Conservation (phyloP, 2,797 vertebrate genomes). For the Poeciliopsis presidionis region DNA sequence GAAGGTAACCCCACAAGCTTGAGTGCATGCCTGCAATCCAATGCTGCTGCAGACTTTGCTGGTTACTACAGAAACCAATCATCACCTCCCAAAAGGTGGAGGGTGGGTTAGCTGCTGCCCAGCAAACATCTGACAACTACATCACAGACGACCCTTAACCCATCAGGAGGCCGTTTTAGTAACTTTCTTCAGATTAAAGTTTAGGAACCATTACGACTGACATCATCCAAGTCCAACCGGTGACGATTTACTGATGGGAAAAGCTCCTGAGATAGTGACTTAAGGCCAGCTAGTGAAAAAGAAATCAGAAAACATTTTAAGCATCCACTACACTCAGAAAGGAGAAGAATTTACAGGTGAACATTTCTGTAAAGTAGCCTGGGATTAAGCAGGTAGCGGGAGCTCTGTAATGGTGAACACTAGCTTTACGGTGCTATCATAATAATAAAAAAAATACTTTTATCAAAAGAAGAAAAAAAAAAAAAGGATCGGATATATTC, state of each 20-base stretch:
- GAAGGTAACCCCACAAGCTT: background rate
- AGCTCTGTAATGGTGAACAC: conserved; percentile 23
- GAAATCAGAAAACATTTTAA: conserved; percentile 31
- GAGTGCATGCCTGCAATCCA: background rate
- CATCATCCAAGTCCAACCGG: conserved; percentile 19
- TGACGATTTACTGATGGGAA: conserved; percentile 52
- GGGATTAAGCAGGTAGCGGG: conserved; percentile 37
- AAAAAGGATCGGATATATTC: conserved; percentile 52
- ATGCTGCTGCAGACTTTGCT: background rate
- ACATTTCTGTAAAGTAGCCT: conserved; percentile 28
- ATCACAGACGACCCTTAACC: background rate
- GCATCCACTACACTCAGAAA: conserved; percentile 37
- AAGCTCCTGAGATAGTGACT: conserved; percentile 80
- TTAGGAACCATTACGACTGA: conserved; percentile 19
- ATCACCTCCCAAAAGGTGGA: background rate
- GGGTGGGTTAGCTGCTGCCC: background rate
- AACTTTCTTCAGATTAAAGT: conserved; percentile 3
- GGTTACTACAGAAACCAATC: conserved; percentile 21
- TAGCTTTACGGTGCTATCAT: conserved; percentile 52
- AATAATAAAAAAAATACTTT: conserved; percentile 38
- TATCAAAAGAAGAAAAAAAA: conserved; percentile 40
- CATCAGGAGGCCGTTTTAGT: conserved; percentile 2
- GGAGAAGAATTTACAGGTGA: conserved; percentile 24
- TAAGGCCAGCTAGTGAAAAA: conserved; percentile 80
- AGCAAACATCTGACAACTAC: background rate